phyloP scores from a whole-genome alignment of 2,888 invertebrate species.

The Drymonia ruficornis region DNA sequence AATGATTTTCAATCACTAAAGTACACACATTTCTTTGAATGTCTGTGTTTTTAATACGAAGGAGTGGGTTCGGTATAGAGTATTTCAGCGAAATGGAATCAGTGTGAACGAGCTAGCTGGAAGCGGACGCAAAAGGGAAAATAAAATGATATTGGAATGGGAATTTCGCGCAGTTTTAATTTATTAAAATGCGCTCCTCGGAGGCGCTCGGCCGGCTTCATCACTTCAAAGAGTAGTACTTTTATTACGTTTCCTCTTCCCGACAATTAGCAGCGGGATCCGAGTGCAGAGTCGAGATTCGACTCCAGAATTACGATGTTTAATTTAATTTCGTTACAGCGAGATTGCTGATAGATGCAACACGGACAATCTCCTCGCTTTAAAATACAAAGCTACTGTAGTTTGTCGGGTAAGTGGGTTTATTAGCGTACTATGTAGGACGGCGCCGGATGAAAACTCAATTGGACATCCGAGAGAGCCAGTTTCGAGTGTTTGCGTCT shows the following conservation, averaged over 20 bases:
- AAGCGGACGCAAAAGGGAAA: conserved; percentile 61
- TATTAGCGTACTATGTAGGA: conserved; percentile 63
- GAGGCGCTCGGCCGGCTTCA: conserved; percentile 67
- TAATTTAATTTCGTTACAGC: conserved; percentile 71
- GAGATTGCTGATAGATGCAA: conserved; percentile 72
- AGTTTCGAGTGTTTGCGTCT: conserved; percentile 49
- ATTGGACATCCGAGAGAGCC: conserved; percentile 63
- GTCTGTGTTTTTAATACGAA: conserved; percentile 50
- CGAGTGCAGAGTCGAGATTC: conserved; percentile 67
- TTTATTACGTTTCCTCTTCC: conserved; percentile 80
- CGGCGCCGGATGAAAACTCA: conserved; percentile 59
- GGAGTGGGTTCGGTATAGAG: conserved; percentile 49
- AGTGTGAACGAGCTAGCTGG: conserved; percentile 59
- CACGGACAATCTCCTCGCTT: conserved; percentile 60
- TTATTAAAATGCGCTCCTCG: conserved; percentile 79
- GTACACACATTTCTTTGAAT: conserved; percentile 37
- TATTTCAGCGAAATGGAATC: conserved; percentile 61
- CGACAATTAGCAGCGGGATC: conserved; percentile 78
- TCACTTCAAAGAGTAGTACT: conserved; percentile 79
- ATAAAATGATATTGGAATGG: conserved; percentile 76
- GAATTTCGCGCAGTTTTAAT: conserved; percentile 82
- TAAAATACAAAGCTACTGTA: conserved; percentile 66
- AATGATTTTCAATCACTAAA: conserved; percentile 43
- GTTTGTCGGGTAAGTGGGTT: conserved; percentile 69
- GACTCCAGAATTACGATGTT: conserved; percentile 68